These are phyloP conservation scores for Clusia tigrina DNA, from an alignment of 2,888 invertebrate species.

Conservation along the genomic window DNA sequence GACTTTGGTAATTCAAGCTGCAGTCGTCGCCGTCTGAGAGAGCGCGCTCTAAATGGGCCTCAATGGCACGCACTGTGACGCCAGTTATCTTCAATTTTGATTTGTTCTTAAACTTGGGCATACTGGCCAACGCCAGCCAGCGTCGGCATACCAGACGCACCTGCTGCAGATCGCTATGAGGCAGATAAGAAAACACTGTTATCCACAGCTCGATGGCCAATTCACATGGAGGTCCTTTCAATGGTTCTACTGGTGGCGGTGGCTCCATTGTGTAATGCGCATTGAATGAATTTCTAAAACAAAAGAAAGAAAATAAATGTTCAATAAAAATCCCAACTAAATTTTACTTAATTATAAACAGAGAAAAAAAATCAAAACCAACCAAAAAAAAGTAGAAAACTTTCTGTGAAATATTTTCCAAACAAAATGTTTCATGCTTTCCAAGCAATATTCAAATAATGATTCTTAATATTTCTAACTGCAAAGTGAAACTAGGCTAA, in stretches of 20 bases:
- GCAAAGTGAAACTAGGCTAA: too few relatives aligned
- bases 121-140: slow-evolving; percentile 44
- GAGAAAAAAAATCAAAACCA: too few relatives aligned
- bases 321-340: background rate
- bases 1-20: slow-evolving; percentile 28
- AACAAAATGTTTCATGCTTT: too few relatives aligned
- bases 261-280: too few relatives aligned
- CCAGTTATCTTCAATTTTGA: slow-evolving; percentile 42
- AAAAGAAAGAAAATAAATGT: background rate
- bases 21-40: slow-evolving; percentile 31
- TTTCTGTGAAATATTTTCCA: too few relatives aligned
- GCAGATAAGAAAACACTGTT: slow-evolving; percentile 49
- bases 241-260: too few relatives aligned
- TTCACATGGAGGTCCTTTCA: slow-evolving; percentile 18
- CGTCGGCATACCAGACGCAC: slow-evolving; percentile 49
- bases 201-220: slow-evolving; percentile 55
- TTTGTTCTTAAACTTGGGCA: slow-evolving; percentile 41
- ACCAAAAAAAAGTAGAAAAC: too few relatives aligned
- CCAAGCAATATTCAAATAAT: too few relatives aligned
- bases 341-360: too few relatives aligned
- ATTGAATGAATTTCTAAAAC: too few relatives aligned
- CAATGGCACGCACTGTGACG: slow-evolving; percentile 40
- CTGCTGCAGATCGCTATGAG: slow-evolving; percentile 49
- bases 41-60: slow-evolving; percentile 33
- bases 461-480: too few relatives aligned